These are phyloP conservation scores for Cephus sareptanus DNA, from an alignment of 2,888 invertebrate species.

Conservation along the genomic window DNA sequence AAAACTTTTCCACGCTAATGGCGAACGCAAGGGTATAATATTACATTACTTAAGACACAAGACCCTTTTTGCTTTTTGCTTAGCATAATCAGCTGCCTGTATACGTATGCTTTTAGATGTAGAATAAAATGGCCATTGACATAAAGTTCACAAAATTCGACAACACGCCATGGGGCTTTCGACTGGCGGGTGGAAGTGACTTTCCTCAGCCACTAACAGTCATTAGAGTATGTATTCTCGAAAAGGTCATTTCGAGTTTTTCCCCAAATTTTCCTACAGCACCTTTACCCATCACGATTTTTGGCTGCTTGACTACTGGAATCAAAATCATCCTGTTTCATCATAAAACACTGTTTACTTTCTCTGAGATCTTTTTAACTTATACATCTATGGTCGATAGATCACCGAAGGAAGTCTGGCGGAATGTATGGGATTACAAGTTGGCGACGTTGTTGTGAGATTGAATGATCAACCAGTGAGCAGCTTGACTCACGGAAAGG, in stretches of 20 bases:
- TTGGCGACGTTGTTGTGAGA: slow-evolving; percentile 86
- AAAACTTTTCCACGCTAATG: too few species aligned
- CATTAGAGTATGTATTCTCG: slow-evolving; percentile 72
- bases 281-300: too few species aligned
- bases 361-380: too few species aligned
- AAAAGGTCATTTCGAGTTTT: too few species aligned
- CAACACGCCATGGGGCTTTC: slow-evolving; percentile 81
- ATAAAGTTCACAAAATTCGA: slow-evolving; percentile 74
- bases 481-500: slow-evolving; percentile 80
- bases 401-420: slow-evolving; percentile 85
- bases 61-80: slow-evolving; percentile 10
- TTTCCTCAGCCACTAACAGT: slow-evolving; percentile 80
- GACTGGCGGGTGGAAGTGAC: slow-evolving; percentile 80
- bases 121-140: slow-evolving; percentile 73
- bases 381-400: slow-evolving; percentile 65
- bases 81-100: slow-evolving; percentile 11
- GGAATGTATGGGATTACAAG: slow-evolving; percentile 81
- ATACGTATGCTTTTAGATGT: slow-evolving; percentile 49
- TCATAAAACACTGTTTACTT: too few species aligned
- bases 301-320: too few species aligned
- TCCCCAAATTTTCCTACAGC: too few species aligned
- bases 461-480: slow-evolving; percentile 79
- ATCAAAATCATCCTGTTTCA: too few species aligned
- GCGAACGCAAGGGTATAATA: too few species aligned
- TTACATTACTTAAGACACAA: too few species aligned